Percentiles rank a stretch among this genome's conserved stretches.
phyloP scores from a whole-genome alignment of 2,888 invertebrate species.

The Eudasyphora cyanicolor region DNA sequence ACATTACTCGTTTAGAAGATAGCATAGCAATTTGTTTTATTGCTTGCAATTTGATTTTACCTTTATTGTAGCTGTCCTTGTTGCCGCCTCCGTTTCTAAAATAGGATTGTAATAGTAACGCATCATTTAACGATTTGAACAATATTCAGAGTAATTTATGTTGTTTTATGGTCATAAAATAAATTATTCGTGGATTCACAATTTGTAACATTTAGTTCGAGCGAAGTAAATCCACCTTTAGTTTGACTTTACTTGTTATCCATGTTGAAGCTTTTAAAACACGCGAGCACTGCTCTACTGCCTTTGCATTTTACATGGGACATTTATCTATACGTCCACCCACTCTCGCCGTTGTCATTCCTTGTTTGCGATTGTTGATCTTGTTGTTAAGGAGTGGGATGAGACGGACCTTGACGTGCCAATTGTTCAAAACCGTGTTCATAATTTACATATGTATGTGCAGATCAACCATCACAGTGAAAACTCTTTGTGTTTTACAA shows the following conservation, averaged over 20 bases:
- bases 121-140: slow-evolving; percentile 63
- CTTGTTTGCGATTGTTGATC: neutral
- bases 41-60: slow-evolving; percentile 84
- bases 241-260: neutral
- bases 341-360: neutral
- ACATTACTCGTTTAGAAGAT: slow-evolving; percentile 78
- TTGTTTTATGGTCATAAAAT: slow-evolving; percentile 8
- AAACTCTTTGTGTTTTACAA: neutral
- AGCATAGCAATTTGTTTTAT: slow-evolving; percentile 72
- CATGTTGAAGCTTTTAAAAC: neutral
- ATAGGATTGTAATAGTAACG: slow-evolving; percentile 74
- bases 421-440: slow-evolving; percentile 4
- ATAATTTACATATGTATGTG: neutral
- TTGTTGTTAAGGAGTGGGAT: neutral
- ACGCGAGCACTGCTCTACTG: neutral
- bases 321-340: neutral
- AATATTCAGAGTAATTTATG: slow-evolving; percentile 44
- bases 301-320: slow-evolving; percentile 5
- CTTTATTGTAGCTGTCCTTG: slow-evolving; percentile 97
- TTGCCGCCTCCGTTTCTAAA: slow-evolving; percentile 93
- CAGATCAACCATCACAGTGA: slow-evolving; percentile 21
- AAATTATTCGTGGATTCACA: slow-evolving; percentile 55
- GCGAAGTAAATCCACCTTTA: slow-evolving; percentile 13
- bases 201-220: slow-evolving; percentile 2
- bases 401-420: neutral